Percentiles rank a stretch among this genome's conserved stretches.
Conservation (phyloP, 2,113 vertebrate species). For the Phaethon lepturus region DNA sequence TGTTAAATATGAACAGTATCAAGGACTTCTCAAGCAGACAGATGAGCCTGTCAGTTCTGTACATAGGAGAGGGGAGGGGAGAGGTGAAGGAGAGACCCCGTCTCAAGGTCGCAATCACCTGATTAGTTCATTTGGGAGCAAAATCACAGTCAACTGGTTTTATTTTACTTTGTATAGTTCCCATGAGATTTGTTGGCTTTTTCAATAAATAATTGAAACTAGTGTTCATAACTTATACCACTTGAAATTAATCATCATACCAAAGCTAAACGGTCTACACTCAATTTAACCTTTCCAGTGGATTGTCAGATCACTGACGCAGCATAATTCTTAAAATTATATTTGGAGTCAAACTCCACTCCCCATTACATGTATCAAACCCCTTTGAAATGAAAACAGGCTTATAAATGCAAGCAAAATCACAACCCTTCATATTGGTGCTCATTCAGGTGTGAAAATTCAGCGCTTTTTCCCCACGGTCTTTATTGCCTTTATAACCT, state of each 20-base stretch:
- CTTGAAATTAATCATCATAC: constrained; percentile 16
- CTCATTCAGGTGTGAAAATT: background rate
- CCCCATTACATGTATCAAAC: background rate
- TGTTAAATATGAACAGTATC: background rate
- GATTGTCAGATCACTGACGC: background rate
- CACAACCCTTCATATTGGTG: background rate
- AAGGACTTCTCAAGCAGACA: background rate
- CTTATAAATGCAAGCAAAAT: background rate
- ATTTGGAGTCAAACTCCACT: background rate
- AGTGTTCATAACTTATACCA: background rate
- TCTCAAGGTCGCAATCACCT: background rate
- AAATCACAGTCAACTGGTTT: background rate
- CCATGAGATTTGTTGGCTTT: background rate
- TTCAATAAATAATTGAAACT: constrained; percentile 19
- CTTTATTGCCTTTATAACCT: constrained; percentile 1
- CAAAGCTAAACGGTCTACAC: background rate
- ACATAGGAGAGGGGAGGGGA: background rate
- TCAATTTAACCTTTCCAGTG: constrained; percentile 16
- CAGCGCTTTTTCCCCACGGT: background rate
- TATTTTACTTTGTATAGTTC: background rate
- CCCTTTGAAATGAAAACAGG: constrained; percentile 7
- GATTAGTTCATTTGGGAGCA: background rate
- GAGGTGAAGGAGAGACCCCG: background rate
- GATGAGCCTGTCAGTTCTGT: background rate
- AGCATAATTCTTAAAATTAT: background rate